Conservation (phyloP, 2,113 vertebrate species). For the Deroptyus accipitrinus region DNA sequence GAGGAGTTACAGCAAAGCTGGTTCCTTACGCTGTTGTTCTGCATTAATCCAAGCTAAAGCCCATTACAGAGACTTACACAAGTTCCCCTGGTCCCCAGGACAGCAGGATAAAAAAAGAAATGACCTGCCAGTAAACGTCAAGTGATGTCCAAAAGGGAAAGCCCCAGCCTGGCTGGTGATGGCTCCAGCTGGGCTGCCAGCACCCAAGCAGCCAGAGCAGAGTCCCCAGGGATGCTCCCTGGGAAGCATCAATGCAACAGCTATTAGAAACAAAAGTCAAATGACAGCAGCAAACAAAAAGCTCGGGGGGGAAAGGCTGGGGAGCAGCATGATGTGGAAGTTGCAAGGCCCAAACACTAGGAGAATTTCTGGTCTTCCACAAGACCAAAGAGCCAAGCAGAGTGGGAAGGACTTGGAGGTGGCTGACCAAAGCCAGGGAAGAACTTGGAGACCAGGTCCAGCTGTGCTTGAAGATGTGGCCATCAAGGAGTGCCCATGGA, state of each 20-base stretch:
- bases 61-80: neutral
- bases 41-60: neutral
- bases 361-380: neutral
- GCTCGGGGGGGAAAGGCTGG: neutral
- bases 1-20: neutral
- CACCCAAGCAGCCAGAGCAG: neutral
- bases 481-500: neutral
- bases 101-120: neutral
- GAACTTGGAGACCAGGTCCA: neutral
- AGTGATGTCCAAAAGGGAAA: neutral
- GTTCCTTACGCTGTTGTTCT: accelerated
- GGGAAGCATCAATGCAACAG: neutral
- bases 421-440: neutral
- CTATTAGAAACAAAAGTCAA: neutral
- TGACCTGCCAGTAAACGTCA: neutral
- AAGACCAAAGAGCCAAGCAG: neutral
- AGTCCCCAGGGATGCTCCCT: neutral
- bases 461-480: neutral
- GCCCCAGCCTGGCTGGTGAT: neutral
- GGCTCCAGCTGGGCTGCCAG: neutral
- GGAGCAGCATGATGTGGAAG: neutral
- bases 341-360: neutral
- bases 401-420: neutral
- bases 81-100: neutral
- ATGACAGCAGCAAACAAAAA: neutral